phyloP scores from a whole-genome alignment of 2,113 vertebrate genomes.

The Mirounga angustirostris region DNA sequence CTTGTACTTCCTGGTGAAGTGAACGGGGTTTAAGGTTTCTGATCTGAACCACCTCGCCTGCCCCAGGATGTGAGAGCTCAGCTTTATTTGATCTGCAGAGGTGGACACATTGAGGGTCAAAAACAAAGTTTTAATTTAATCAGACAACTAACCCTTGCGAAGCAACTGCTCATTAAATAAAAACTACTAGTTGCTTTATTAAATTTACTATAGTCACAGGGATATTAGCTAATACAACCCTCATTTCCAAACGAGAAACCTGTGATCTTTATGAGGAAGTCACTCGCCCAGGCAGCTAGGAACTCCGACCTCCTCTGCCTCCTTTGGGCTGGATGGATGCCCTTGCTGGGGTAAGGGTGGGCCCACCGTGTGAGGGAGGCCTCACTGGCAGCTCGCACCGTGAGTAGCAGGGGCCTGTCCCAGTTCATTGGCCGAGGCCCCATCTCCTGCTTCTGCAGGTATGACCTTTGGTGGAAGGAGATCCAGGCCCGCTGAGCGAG shows the following conservation, averaged over 20 bases:
- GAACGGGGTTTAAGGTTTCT: not conserved
- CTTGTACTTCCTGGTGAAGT: not conserved
- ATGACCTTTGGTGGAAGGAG: not conserved
- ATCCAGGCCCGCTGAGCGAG: not conserved
- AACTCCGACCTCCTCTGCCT: not conserved
- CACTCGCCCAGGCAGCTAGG: rapidly evolving
- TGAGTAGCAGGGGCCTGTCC: rapidly evolving
- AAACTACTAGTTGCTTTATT: not conserved
- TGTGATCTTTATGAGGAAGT: not conserved
- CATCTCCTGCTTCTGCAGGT: not conserved
- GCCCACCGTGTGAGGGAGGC: rapidly evolving
- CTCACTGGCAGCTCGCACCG: rapidly evolving
- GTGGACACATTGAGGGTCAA: not conserved
- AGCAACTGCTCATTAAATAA: not conserved
- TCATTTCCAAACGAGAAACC: not conserved
- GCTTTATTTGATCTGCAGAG: not conserved
- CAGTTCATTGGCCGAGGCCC: not conserved
- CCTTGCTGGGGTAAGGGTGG: not conserved
- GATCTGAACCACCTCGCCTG: not conserved
- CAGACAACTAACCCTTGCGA: not conserved
- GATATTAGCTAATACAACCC: not conserved
- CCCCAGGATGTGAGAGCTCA: not conserved
- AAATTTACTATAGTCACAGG: not conserved
- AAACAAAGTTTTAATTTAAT: not conserved
- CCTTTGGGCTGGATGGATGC: rapidly evolving